Evolutionary conservation across 1,140 invertebrate genomes (phyloP).

Genomic region (Zaprionus taronus): DNA sequence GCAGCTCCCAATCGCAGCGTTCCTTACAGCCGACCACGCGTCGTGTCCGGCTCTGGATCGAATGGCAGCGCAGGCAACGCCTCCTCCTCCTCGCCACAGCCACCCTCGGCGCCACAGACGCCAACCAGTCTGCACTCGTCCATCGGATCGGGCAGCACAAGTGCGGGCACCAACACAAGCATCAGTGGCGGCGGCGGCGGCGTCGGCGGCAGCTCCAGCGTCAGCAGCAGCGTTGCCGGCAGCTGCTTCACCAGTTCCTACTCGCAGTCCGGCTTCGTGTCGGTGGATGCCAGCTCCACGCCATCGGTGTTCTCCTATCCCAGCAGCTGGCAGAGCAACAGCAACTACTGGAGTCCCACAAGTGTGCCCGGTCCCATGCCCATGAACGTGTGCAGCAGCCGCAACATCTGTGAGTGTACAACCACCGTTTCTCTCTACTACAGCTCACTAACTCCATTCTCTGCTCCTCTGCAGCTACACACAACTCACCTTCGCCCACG

Average conservation of each 20-base stretch:
- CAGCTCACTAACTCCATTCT: background rate
- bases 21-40: slow-evolving; percentile 73
- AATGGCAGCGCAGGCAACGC: slow-evolving; percentile 74
- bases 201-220: slow-evolving; percentile 11
- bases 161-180: slow-evolving; percentile 49
- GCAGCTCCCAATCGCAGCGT: slow-evolving; percentile 51
- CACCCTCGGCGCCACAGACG: slow-evolving; percentile 75
- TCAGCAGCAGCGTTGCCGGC: slow-evolving; percentile 26
- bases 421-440: background rate
- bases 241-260: slow-evolving; percentile 76
- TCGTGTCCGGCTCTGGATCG: slow-evolving; percentile 67
- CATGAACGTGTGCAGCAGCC: slow-evolving; percentile 71
- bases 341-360: slow-evolving; percentile 76
- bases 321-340: slow-evolving; percentile 75
- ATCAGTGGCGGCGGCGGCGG: slow-evolving; percentile 12
- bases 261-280: slow-evolving; percentile 76
- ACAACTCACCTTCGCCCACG: slow-evolving; percentile 82
- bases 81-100: slow-evolving; percentile 74
- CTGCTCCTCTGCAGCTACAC: slow-evolving; percentile 54
- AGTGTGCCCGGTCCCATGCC: slow-evolving; percentile 75
- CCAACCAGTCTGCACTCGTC: slow-evolving; percentile 73
- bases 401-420: slow-evolving; percentile 65
- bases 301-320: slow-evolving; percentile 79
- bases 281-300: slow-evolving; percentile 75
- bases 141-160: slow-evolving; percentile 50